phyloP scores from a whole-genome alignment of 2,113 vertebrate species.

The Apaloderma vittatum region DNA sequence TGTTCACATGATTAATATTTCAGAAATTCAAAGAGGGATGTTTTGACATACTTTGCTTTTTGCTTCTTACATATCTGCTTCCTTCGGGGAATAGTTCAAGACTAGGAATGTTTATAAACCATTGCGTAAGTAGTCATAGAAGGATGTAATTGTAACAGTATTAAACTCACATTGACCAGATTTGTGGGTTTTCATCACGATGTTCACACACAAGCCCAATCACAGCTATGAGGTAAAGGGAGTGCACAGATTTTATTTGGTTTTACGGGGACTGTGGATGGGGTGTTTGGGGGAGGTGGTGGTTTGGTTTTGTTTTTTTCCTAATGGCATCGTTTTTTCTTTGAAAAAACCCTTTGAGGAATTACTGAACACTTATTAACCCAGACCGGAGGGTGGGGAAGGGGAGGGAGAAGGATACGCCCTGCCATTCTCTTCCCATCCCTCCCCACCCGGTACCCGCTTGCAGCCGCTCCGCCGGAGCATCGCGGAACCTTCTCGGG shows the following conservation, averaged over 20 bases:
- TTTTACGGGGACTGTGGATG: neutral
- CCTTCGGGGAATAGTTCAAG: neutral
- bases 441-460: neutral
- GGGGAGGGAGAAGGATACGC: fast-evolving
- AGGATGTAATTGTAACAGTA: neutral
- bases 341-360: neutral
- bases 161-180: neutral
- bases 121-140: neutral
- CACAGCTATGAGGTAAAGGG: neutral
- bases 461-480: neutral
- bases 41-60: neutral
- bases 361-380: neutral
- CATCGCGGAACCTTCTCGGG: neutral
- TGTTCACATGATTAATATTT: neutral
- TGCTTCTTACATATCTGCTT: neutral
- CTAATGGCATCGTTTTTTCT: neutral
- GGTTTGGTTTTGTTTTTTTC: too few relatives aligned
- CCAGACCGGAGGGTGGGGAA: neutral
- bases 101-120: neutral
- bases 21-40: neutral
- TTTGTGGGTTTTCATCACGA: neutral
- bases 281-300: fast-evolving
- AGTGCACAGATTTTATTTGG: neutral
- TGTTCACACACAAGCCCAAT: neutral
- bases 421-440: fast-evolving